A percentile compares a stretch with the other conserved stretches of the same genome.
phyloP scores from a whole-genome alignment of 2,888 invertebrate genomes.

The Subacronicta megacephala region DNA sequence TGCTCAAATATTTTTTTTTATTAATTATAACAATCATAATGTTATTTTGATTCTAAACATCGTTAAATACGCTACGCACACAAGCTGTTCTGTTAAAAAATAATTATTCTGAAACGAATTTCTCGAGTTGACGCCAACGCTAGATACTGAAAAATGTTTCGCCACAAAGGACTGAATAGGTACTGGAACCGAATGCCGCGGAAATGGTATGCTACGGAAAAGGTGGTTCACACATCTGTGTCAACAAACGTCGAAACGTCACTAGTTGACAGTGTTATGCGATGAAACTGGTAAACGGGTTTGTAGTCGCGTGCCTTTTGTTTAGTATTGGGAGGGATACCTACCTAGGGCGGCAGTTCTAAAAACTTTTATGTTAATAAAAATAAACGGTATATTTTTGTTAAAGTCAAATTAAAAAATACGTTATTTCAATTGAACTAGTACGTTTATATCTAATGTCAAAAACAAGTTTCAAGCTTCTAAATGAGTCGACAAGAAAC shows the following conservation, averaged over 20 bases:
- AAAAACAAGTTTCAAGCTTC: too few relatives aligned
- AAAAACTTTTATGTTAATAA: conserved; percentile 18
- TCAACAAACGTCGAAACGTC: conserved; percentile 42
- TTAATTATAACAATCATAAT: too few relatives aligned
- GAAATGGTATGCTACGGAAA: conserved; percentile 62
- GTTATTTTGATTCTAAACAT: too few relatives aligned
- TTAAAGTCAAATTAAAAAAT: too few relatives aligned
- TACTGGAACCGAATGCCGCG: conserved; percentile 50
- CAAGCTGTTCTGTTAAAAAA: conserved; percentile 24
- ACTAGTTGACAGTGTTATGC: conserved; percentile 37
- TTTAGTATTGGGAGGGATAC: conserved; percentile 26
- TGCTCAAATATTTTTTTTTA: too few relatives aligned
- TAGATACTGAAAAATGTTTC: conserved; percentile 60
- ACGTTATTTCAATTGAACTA: too few relatives aligned
- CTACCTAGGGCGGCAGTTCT: conserved; percentile 14
- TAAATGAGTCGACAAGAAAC: too few relatives aligned
- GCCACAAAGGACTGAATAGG: conserved; percentile 56
- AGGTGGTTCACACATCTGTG: conserved; percentile 42
- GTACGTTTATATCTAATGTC: too few relatives aligned
- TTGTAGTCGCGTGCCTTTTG: conserved; percentile 41
- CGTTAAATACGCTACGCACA: conserved; percentile 16
- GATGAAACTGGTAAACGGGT: conserved; percentile 31
- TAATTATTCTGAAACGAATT: conserved; percentile 39
- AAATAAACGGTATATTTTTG: not conserved
- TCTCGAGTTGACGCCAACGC: conserved; percentile 33